Evolutionary conservation across 2,888 invertebrate genomes (phyloP).

Genomic region (Seladonia tumulorum): DNA sequence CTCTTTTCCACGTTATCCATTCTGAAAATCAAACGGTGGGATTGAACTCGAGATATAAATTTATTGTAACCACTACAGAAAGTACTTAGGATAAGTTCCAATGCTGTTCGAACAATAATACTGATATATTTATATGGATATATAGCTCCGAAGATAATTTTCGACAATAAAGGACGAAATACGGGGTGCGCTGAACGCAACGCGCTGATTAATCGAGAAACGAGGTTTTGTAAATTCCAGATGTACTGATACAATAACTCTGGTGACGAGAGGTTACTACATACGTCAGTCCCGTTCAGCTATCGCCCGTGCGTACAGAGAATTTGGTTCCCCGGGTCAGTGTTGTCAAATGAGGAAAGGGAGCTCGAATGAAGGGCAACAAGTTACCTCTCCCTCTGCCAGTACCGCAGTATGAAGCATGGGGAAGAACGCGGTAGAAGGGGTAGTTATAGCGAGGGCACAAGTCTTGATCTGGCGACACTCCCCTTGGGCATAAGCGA

Average conservation of each 20-base stretch:
- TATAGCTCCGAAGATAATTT: conserved; percentile 77
- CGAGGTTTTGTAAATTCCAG: background rate
- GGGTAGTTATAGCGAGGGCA: too few relatives aligned
- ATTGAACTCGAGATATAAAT: conserved; percentile 59
- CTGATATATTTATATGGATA: conserved; percentile 80
- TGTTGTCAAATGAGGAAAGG: too few relatives aligned
- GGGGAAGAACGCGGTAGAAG: too few relatives aligned
- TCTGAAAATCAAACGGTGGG: conserved; percentile 47
- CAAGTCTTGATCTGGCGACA: too few relatives aligned
- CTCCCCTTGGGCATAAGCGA: too few relatives aligned
- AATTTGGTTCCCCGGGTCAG: too few relatives aligned
- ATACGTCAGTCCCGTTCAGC: too few relatives aligned
- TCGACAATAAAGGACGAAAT: conserved; percentile 75
- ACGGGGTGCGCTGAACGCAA: conserved; percentile 49
- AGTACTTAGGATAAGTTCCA: conserved; percentile 81
- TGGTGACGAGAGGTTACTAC: background rate
- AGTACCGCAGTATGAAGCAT: too few relatives aligned
- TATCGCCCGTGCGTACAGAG: too few relatives aligned
- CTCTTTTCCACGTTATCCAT: conserved; percentile 75
- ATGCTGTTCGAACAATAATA: conserved; percentile 85
- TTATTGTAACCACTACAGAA: conserved; percentile 70
- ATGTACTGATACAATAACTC: background rate
- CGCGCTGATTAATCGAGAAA: background rate
- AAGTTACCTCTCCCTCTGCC: too few relatives aligned
- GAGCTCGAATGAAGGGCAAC: too few relatives aligned